Base-by-base conservation (phyloP, 2,113 vertebrate genomes). In the Platanista minor region DNA sequence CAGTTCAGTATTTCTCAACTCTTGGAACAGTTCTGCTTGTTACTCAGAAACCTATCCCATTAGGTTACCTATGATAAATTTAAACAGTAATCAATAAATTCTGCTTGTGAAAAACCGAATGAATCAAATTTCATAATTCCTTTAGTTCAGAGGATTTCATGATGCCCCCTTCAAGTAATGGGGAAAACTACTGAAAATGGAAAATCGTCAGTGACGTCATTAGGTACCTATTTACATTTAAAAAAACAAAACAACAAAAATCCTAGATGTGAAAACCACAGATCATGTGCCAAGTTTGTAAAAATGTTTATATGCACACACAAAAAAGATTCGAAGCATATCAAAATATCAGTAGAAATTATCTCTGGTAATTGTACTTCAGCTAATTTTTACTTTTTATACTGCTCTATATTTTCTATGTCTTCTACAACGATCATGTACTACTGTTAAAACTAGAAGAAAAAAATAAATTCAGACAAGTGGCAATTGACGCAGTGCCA, bases 91-190 rank as follows among this genome's bases (percentile, higher is more conserved):
- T 57, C 77, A 80, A 80, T 36, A 36, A 80, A 80, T 80, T 80
- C 52, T 18, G 8, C 85, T 72, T 72, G 66, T 69, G 33, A 93
- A 75, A 94, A 87, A 52, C 95, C 88, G 93, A 94, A 81, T 61
- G 39, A 95, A 41, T 85, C 57, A 67, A 64, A 52, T 64, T 89
- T 27, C 78, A 0, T n/a, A 72, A 64, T 67, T 94, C 49, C 84
- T 90, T 72, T 27, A 62, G 64, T 83, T 87, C 81, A 83, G 18
- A 66, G 6, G 25, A 85, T 89, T 77, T 91, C 46, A 27, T 57
- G 62, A 89, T 39, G 41, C 10, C 21, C 29, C 14, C 67, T 87
- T 89, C 29, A 87, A 90, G 59, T 39, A 93, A 83, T 12, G 20
- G 27, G 15, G 54, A 13, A 95, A 92, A 94, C 27, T 71, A 71